Percentiles rank a stretch among this genome's conserved stretches.
phyloP scores from a whole-genome alignment of 2,888 invertebrate genomes.

The Hypena proboscidalis region DNA sequence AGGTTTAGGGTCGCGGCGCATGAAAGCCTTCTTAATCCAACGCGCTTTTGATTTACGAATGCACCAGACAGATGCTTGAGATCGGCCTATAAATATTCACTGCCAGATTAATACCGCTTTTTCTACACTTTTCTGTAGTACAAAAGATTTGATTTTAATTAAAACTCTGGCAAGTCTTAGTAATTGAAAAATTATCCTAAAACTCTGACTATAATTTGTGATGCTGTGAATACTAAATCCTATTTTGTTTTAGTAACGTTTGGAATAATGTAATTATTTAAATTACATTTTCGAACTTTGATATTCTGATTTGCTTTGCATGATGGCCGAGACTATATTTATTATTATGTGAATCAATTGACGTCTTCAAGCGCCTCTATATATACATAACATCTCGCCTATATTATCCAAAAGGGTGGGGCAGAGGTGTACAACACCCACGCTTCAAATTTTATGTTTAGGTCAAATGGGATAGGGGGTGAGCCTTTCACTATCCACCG shows the following conservation, averaged over 20 bases:
- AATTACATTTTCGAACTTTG: too few relatives aligned
- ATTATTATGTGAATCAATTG: too few relatives aligned
- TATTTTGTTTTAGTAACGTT: background rate
- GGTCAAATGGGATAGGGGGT: too few relatives aligned
- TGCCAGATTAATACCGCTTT: background rate
- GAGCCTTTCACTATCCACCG: too few relatives aligned
- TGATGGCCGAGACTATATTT: too few relatives aligned
- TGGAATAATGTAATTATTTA: background rate
- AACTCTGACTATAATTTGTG: background rate
- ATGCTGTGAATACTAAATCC: background rate
- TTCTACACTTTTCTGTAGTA: conserved; percentile 4
- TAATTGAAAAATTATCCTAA: conserved; percentile 4
- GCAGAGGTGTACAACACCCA: too few relatives aligned
- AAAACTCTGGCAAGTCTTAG: background rate
- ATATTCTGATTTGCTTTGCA: too few relatives aligned
- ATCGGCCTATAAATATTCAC: conserved; percentile 35
- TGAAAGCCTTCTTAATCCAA: conserved; percentile 40
- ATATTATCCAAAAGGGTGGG: too few relatives aligned
- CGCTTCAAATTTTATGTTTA: too few relatives aligned
- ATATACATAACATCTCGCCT: too few relatives aligned
- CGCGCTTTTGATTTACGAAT: conserved; percentile 39
- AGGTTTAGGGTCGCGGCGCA: conserved; percentile 64
- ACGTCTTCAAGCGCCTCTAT: too few relatives aligned
- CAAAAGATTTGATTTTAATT: conserved; percentile 10
- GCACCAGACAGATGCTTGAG: conserved; percentile 39